Base-by-base conservation (phyloP, 2,888 invertebrate species). In the Syritta pipiens region DNA sequence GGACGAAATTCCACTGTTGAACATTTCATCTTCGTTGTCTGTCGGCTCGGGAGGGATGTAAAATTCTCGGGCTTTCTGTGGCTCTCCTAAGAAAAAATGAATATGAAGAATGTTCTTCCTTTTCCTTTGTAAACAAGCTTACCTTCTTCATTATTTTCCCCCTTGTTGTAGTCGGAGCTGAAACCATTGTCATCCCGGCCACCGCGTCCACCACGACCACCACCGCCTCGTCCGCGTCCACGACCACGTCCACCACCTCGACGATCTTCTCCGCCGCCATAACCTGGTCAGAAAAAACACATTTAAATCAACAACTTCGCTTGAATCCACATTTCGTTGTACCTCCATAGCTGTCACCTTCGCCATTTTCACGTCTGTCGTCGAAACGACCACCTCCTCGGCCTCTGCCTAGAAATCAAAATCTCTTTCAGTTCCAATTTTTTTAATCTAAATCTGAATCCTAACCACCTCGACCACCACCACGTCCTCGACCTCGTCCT, bases 31-130 rank as follows among this genome's bases (percentile, higher is more conserved):
- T 60, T 94, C 95, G 68, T 95, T 93, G 0, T 91, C 91, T 0
- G 92, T 91, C 0, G 93, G 92, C 42, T 95, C 95, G 0, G 94
- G 93, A 0, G 97, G 96, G 46, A 93, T 90, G 83, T 94, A 94
- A 19, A 90, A 89, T 74, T 92, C 92, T 1, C 92, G 90, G 44
- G 93, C 91, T 55, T 92, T 93, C 30, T 92, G 91, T 0, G 77
- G 79, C 10, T 84, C 79, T 1, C 71, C 77, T 22, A n/a, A n/a
- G 9, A 2, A 24, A 35, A 6, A 3, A 26, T 5, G 3, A 4
- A 7, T 6, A 5, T 17, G 6, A 20, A 17, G 3, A 1, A 10
- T 6, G 4, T 5, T 2, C 3, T 7, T 7, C 1, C n/a, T 32
- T 20, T 9, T 0, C 7, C 0, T 1, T 1, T 20, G 24, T 17